Percentiles rank a stretch among this genome's conserved stretches.
Evolutionary conservation across 64 coral and sea anemone genomes (phyloP).

Genomic region (Orbicella faveolata): DNA sequence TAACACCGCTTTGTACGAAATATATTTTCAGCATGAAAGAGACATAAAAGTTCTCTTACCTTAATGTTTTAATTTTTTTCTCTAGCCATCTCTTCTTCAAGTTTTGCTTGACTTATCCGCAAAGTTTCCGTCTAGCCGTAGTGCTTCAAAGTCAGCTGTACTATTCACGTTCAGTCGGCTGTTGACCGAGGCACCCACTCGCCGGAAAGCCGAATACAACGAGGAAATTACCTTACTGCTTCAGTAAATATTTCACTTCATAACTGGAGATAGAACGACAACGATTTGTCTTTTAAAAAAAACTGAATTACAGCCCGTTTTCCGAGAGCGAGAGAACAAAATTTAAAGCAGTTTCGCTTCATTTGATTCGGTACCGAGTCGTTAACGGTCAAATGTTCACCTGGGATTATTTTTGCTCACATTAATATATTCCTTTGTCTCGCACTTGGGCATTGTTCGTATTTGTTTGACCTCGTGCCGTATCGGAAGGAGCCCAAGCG

Average conservation of each 20-base stretch:
- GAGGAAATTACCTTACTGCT: slow-evolving; percentile 23
- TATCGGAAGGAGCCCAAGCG: background rate
- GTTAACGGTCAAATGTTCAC: slow-evolving; percentile 28
- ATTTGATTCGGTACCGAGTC: background rate
- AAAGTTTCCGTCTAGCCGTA: background rate
- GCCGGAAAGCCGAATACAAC: slow-evolving; percentile 1
- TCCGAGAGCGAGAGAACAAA: background rate
- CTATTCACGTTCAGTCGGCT: background rate
- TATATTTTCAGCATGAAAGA: background rate
- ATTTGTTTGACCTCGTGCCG: slow-evolving; percentile 30
- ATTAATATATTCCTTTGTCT: slow-evolving; percentile 46
- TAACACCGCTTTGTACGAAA: background rate
- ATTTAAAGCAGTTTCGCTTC: slow-evolving; percentile 18
- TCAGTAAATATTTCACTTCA: slow-evolving; percentile 10
- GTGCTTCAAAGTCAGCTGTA: background rate
- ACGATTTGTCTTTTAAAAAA: background rate
- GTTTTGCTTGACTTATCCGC: background rate
- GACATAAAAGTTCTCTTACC: background rate
- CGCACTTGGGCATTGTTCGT: slow-evolving; percentile 23
- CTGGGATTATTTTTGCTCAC: background rate
- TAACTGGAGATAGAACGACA: background rate
- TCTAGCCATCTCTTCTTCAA: background rate
- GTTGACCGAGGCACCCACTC: slow-evolving; percentile 29
- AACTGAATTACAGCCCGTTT: background rate
- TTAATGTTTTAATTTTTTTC: background rate